Evolutionary conservation across 2,888 invertebrate genomes (phyloP), one percentile per base, ranked within the genome.

Genomic region (Orthosia incerta): DNA sequence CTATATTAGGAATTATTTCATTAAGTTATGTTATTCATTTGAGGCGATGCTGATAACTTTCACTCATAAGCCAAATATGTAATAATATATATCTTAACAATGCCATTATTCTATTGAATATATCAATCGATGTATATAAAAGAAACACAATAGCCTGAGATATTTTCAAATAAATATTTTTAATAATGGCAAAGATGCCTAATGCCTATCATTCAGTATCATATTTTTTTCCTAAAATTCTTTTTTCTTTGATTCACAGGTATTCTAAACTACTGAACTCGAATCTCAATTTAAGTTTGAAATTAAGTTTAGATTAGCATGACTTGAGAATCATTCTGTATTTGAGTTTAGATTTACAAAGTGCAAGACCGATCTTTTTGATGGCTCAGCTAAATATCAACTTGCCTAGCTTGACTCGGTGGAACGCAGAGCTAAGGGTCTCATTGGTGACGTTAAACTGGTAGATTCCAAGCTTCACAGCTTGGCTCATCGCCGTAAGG

Each of bases 41-140:
- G 26, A 45, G 20, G 15, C 46, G 15, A 31, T 23, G 64, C 18
- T 53, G 12, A 13, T 20, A 46, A 16, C 13, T 59, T 56, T 59
- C 62, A 63, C 62, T 55, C 62, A 69, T 4, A 15, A 13, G 26
- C 45, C 62, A 57, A 64, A 56, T 82, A 55, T 74, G n/a, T n/a
- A n/a, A n/a, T n/a, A n/a, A n/a, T n/a, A n/a, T 45, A 63, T 64
- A 61, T 55, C 57, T 13, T 45, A 53, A 80, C 79, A 82, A 79
- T 80, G 59, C 59, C 64, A 57, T 82, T 82, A 80, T 80, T 53
- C 53, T 79, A n/a, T 64, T 53, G 31, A 56, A 53, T 56, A 74
- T 39, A 70, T 78, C 26, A 77, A 69, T 68, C 31, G 55, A 64
- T 55, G 53, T 45, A 18, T 55, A n/a, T 46, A 18, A 59, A 68